A percentile compares a stretch with the other conserved stretches of the same genome.
These are phyloP conservation scores for Drosophila sp. DNA, from an alignment of 1,140 invertebrate genomes.

Conservation along the genomic window DNA sequence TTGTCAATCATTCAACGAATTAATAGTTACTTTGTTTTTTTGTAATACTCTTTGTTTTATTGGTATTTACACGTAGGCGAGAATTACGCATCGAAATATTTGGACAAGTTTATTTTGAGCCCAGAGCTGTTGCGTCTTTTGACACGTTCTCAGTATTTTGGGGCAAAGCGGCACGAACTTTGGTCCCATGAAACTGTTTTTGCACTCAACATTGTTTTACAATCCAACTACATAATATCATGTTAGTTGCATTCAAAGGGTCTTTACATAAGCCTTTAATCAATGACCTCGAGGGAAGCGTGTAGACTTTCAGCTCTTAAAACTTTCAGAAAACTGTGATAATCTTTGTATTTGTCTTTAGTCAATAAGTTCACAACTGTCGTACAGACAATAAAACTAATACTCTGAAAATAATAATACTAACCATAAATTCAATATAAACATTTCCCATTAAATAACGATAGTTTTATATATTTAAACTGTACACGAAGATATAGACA, in stretches of 20 bases:
- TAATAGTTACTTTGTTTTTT: constrained; percentile 6
- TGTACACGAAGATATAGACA: too few relatives aligned
- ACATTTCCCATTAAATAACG: too few relatives aligned
- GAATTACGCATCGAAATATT: constrained; percentile 54
- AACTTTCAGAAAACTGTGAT: too few relatives aligned
- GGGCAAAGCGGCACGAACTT: constrained; percentile 51
- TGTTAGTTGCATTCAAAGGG: constrained; percentile 3
- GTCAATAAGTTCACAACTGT: too few relatives aligned
- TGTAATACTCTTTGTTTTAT: constrained; percentile 23
- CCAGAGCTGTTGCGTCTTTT: constrained; percentile 29
- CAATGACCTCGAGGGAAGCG: not conserved
- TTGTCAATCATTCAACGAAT: constrained; percentile 23
- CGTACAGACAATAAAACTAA: too few relatives aligned
- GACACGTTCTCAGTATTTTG: constrained; percentile 58
- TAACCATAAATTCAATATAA: too few relatives aligned
- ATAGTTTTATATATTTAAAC: too few relatives aligned
- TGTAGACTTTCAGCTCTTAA: too few relatives aligned
- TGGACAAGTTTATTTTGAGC: constrained; percentile 6
- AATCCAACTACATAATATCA: constrained; percentile 2
- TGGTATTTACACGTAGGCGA: constrained; percentile 59
- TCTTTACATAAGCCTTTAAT: constrained; percentile 35
- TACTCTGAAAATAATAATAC: too few relatives aligned
- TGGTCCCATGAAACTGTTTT: constrained; percentile 13
- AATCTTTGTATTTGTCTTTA: too few relatives aligned
- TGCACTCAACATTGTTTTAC: not conserved